phyloP scores from a whole-genome alignment of 2,888 invertebrate genomes.

The Prenolepis imparis region DNA sequence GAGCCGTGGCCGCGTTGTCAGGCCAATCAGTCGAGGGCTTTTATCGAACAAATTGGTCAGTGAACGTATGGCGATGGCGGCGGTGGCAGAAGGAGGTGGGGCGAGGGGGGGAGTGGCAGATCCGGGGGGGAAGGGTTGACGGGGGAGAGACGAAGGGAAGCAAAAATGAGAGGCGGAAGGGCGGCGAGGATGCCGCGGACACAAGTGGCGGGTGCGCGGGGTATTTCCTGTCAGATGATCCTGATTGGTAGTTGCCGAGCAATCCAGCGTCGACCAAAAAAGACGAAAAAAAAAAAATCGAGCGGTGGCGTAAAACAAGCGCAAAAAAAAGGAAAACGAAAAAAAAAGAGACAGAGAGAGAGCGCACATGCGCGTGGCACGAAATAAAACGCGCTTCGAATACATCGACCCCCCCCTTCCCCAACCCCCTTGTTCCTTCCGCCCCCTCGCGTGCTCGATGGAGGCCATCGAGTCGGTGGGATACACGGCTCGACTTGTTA shows the following conservation, averaged over 20 bases:
- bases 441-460: constrained; percentile 35
- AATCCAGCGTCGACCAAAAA: constrained; percentile 80
- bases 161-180: constrained; percentile 60
- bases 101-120: not conserved
- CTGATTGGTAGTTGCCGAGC: constrained; percentile 85
- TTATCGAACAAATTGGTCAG: constrained; percentile 84
- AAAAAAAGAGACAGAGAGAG: constrained; percentile 38
- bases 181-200: constrained; percentile 53
- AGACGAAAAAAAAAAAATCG: constrained; percentile 70
- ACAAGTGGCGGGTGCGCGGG: constrained; percentile 70
- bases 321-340: constrained; percentile 65
- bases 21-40: constrained; percentile 84
- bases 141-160: constrained; percentile 53
- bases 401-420: constrained; percentile 49
- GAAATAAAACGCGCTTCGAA: constrained; percentile 73
- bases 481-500: constrained; percentile 76
- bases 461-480: constrained; percentile 67
- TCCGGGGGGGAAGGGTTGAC: not conserved
- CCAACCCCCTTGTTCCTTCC: constrained; percentile 42
- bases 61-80: constrained; percentile 77
- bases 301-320: constrained; percentile 76
- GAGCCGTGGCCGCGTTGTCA: constrained; percentile 81
- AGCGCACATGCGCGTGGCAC: constrained; percentile 67
- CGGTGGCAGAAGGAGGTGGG: constrained; percentile 50
- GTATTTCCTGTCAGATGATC: constrained; percentile 84